phyloP scores from a whole-genome alignment of 2,888 invertebrate genomes.

The Scaptomyza reducta region DNA sequence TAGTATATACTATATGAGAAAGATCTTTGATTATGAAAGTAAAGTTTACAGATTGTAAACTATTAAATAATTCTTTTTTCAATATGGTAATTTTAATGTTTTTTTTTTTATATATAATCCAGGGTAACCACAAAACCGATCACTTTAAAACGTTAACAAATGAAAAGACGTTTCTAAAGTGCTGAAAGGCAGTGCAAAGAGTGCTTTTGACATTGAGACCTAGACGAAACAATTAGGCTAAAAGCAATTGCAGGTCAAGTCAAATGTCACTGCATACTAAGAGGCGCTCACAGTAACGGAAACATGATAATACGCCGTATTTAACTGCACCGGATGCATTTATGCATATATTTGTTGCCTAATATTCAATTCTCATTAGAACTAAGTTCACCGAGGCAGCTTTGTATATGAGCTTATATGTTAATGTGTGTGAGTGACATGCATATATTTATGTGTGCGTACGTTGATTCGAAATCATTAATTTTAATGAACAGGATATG shows the following conservation, averaged over 20 bases:
- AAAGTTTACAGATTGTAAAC: too few species aligned
- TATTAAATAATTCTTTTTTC: too few species aligned
- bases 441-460: constrained; percentile 9
- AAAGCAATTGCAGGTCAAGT: constrained; percentile 19
- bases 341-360: constrained; percentile 40
- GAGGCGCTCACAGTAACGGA: constrained; percentile 21
- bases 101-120: too few species aligned
- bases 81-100: too few species aligned
- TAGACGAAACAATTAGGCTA: constrained; percentile 32
- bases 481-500: constrained; percentile 75
- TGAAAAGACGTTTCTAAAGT: too few species aligned
- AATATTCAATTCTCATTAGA: constrained; percentile 65
- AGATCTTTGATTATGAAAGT: too few species aligned
- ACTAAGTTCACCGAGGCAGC: constrained; percentile 36
- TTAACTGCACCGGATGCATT: constrained; percentile 41
- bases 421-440: not conserved
- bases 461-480: constrained; percentile 65
- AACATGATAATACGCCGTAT: constrained; percentile 26
- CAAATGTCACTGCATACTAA: constrained; percentile 23
- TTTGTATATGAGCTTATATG: constrained; percentile 30
- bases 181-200: too few species aligned
- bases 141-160: too few species aligned
- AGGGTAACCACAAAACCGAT: too few species aligned
- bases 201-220: not conserved
- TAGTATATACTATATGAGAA: too few species aligned